Evolutionary conservation across 1,140 invertebrate species (phyloP), one percentile per base, ranked within the genome.

Genomic region (Sarcophaga bullata): DNA sequence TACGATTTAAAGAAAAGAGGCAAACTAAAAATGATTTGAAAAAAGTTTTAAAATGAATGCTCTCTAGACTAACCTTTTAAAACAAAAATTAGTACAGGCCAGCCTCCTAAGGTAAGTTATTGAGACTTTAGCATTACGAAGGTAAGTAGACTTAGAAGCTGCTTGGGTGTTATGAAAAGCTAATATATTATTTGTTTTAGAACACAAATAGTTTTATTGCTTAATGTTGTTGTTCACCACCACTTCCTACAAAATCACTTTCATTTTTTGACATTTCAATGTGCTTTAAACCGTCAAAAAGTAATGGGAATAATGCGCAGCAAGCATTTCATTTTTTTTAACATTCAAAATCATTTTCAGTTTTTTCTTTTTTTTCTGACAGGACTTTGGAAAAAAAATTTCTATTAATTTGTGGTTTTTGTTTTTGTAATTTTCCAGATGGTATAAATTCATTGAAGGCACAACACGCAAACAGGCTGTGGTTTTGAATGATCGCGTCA

Each of bases 391-490:
- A 19, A 58, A 81, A n/a, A n/a, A 49, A 19, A 9, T 7, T 68
- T 8, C 7, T 8, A 25, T n/a, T 48, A 58, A 50, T 37, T 76
- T 37, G 13, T 19, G 6, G 78, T 54, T 80, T 9, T n/a, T n/a
- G 0, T 11, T 25, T 86, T 83, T 85, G 62, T 81, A 11, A 72
- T 78, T 25, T 88, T 95, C 48, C 94, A 98, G 96, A 93, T 97
- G 96, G 96, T 97, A 96, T 91, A 98, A 98, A 89, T 97, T 97
- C 90, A 94, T 96, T 84, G 96, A 97, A 84, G 95, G 95, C 46
- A 95, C 95, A 0, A 93, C 93, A 6, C 93, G 95, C 49, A 96
- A 97, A 87, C 95, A 96, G 89, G 94, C 95, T 19, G 96, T 98
- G 6, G 92, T 93, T 58, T 91, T 97, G 76, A 95, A 96, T 88